Evolutionary conservation across 2,888 invertebrate genomes (phyloP).

Genomic region (Amblyjoppa proteus): DNA sequence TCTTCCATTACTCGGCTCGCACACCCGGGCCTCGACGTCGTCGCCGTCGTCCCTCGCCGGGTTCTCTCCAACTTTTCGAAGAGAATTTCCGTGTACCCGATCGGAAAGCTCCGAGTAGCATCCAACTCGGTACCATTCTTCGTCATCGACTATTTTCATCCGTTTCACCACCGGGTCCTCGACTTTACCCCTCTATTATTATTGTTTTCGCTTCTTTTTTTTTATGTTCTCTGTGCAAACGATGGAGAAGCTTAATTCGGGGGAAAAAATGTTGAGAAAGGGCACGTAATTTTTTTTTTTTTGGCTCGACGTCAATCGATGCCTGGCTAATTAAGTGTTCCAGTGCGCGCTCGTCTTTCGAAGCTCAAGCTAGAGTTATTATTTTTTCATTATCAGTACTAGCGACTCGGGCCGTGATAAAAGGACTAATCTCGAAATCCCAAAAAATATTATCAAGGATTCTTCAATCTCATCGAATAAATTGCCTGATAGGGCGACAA

Average conservation of each 20-base stretch:
- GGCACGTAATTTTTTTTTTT: not conserved
- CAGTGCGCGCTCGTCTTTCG: not conserved
- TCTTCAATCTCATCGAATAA: too few species aligned
- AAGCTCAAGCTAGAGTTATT: not conserved
- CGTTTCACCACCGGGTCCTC: conserved; percentile 16
- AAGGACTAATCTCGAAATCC: not conserved
- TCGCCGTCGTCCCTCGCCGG: conserved; percentile 9
- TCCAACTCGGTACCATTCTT: conserved; percentile 52
- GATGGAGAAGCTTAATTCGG: conserved; percentile 34
- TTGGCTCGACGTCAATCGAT: conserved; percentile 25
- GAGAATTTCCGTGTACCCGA: conserved; percentile 52
- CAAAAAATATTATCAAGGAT: too few species aligned
- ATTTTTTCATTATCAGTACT: too few species aligned
- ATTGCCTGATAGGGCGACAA: too few species aligned
- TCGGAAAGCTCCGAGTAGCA: not conserved
- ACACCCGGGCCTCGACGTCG: conserved; percentile 31
- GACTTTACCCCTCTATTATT: conserved; percentile 42
- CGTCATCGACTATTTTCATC: conserved; percentile 56
- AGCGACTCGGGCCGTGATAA: not conserved
- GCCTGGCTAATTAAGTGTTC: conserved; percentile 13
- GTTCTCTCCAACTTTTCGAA: conserved; percentile 61
- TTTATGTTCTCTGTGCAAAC: conserved; percentile 32
- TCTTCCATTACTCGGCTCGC: conserved; percentile 64
- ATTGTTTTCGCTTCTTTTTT: conserved; percentile 20
- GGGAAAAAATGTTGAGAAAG: not conserved